Evolutionary conservation across 2,113 vertebrate genomes (phyloP).

Genomic region (Anthoscopus minutus): DNA sequence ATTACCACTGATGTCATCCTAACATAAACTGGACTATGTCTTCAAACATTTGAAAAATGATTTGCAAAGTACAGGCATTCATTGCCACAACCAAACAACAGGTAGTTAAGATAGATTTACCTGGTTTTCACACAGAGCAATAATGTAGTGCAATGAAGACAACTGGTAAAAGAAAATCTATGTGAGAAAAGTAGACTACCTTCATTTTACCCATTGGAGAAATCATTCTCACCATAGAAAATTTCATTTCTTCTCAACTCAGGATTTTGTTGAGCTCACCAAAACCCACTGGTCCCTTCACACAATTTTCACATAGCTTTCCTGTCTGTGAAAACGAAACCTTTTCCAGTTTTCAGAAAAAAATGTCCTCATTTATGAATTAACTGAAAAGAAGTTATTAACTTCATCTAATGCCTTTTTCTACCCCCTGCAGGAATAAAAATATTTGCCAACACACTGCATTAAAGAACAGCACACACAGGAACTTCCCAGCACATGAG

Average conservation of each 20-base stretch:
- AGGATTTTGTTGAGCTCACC: neutral
- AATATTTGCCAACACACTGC: fast-evolving
- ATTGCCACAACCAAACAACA: neutral
- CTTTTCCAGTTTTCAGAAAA: neutral
- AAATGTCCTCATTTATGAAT: neutral
- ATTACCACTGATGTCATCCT: neutral
- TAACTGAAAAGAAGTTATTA: neutral
- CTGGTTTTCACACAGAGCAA: neutral
- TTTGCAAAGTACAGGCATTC: neutral
- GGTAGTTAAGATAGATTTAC: neutral
- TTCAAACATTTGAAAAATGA: neutral
- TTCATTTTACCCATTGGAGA: neutral
- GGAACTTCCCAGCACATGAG: neutral
- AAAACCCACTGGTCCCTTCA: neutral
- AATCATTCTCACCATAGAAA: neutral
- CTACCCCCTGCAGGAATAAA: neutral
- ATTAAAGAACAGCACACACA: neutral
- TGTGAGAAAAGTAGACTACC: fast-evolving
- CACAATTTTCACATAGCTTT: no score
- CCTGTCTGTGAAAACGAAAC: neutral
- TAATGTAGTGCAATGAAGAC: neutral
- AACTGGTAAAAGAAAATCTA: neutral
- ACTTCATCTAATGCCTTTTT: neutral
- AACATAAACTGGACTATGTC: neutral
- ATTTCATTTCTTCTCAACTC: neutral